phyloP scores from a whole-genome alignment of 2,888 invertebrate species.

The Phlogophora meticulosa region DNA sequence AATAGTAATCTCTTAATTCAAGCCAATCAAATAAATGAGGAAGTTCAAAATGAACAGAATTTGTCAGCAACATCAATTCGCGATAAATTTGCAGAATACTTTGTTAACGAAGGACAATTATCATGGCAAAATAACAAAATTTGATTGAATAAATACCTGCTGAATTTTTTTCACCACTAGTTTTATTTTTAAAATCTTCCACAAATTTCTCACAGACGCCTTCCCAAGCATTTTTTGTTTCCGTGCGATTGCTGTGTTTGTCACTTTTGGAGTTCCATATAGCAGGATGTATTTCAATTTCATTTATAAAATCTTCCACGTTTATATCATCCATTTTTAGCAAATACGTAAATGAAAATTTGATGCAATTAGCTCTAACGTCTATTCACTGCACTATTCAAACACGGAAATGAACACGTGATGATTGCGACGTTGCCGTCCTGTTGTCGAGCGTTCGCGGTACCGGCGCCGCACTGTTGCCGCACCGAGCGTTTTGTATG shows the following conservation, averaged over 20 bases:
- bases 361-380: slow-evolving; percentile 1
- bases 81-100: slow-evolving; percentile 46
- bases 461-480: slow-evolving; percentile 21
- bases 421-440: slow-evolving; percentile 10
- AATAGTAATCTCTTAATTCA: slow-evolving; percentile 21
- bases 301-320: slow-evolving; percentile 39
- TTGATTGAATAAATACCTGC: slow-evolving; percentile 30
- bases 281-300: slow-evolving; percentile 33
- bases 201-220: slow-evolving; percentile 26
- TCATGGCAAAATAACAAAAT: slow-evolving; percentile 35
- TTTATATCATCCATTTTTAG: slow-evolving; percentile 32
- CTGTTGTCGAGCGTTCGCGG: slow-evolving; percentile 18
- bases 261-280: slow-evolving; percentile 44
- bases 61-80: slow-evolving; percentile 46
- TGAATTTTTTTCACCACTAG: slow-evolving; percentile 33
- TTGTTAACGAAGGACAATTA: slow-evolving; percentile 41
- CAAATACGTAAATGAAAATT: slow-evolving; percentile 19
- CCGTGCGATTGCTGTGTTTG: slow-evolving; percentile 39
- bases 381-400: slow-evolving; percentile 13
- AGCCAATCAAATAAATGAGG: not conserved
- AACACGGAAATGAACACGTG: not conserved
- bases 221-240: slow-evolving; percentile 37
- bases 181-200: slow-evolving; percentile 33
- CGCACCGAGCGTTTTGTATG: slow-evolving; percentile 9
- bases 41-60: slow-evolving; percentile 37